Base-by-base conservation (phyloP, 2,113 vertebrate species). In the Megalops atlanticus region DNA sequence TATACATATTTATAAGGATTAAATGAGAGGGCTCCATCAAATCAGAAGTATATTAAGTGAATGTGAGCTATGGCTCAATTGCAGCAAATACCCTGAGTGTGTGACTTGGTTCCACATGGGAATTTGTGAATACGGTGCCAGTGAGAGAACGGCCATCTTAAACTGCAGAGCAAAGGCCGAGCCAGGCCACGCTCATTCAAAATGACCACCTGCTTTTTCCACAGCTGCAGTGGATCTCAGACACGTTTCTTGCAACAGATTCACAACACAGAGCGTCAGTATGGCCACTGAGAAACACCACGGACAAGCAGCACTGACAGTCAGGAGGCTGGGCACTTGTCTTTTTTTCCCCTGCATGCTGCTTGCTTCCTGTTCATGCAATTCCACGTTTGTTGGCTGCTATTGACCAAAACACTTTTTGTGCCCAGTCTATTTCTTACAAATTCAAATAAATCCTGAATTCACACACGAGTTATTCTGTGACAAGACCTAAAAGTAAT, bases 11-110 rank as follows among this genome's bases (percentile, higher is more conserved):
- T 64, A 64, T 64, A 64, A 31, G n/a, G n/a, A 64, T 2, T 64
- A 31, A 31, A 64, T 64, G 58, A 64, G 49, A 52, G 58, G 58
- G 58, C 58, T 64, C 24, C 58, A 31, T 64, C n/a, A 64, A 64
- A 64, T 27, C 8, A 64, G 24, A 10, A 3, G 58, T 31, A 11
- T 64, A 24, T 10, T n/a, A 64, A 64, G 58, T 64, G n/a, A n/a
- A n/a, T n/a, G 58, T 64, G 58, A 64, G 7, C 58, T 58, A 18
- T 64, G 58, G 58, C 31, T 64, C 58, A 64, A 64, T 64, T 64
- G 58, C 58, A 64, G 58, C 58, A 64, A 64, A 64, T 27, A 21
- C 58, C 58, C 2, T n/a, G 2, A 64, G 58, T 64, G 24, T 31
- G n/a, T n/a, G n/a, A n/a, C n/a, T n/a, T n/a, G n/a, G n/a, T n/a